Conservation (phyloP, 2,888 invertebrate species). For the Parthenolecanium corni region DNA sequence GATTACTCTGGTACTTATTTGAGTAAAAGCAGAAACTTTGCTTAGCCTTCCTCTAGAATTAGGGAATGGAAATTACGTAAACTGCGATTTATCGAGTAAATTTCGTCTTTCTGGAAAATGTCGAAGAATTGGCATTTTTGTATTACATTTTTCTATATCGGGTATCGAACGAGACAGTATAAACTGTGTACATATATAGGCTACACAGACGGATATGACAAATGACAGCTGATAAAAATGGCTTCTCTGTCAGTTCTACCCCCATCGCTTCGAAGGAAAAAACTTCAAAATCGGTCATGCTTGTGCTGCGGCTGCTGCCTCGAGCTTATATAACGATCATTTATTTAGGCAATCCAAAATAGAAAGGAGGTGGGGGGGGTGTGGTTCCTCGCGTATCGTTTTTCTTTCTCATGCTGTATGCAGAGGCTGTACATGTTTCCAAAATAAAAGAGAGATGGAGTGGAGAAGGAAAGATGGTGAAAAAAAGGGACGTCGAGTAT, state of each 20-base stretch:
- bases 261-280: too few species aligned
- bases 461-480: not conserved
- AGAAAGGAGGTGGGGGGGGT: not conserved
- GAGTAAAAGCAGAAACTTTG: too few species aligned
- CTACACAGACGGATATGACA: conserved; percentile 1
- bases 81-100: too few species aligned
- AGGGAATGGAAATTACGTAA: too few species aligned
- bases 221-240: conserved; percentile 25
- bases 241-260: conserved; percentile 10
- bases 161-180: not conserved
- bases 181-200: too few species aligned
- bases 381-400: not conserved
- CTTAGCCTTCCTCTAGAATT: too few species aligned
- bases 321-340: conserved; percentile 18
- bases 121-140: conserved; percentile 7
- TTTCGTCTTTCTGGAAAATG: not conserved
- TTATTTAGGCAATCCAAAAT: conserved; percentile 6
- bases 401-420: too few species aligned
- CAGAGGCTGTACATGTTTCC: too few species aligned
- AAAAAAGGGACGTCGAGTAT: conserved; percentile 21
- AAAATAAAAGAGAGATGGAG: not conserved
- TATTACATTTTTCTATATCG: conserved; percentile 2
- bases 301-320: conserved; percentile 4
- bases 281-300: conserved; percentile 20
- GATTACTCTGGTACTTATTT: too few species aligned